These are phyloP conservation scores for Mixornis gularis DNA, from an alignment of 2,113 vertebrate genomes.

Conservation along the genomic window DNA sequence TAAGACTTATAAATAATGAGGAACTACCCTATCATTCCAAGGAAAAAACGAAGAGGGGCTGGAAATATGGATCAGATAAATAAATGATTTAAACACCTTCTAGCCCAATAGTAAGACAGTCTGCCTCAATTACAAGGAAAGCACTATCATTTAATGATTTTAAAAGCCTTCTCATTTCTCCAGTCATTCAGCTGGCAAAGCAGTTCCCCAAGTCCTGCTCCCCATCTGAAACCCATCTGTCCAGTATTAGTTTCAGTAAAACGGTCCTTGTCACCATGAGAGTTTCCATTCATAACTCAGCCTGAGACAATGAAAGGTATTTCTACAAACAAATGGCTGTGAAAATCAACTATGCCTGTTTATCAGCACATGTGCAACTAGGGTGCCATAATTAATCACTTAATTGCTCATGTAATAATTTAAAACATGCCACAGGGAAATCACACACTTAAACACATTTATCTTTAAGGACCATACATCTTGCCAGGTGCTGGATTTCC, in stretches of 20 bases:
- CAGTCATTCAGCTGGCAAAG: conserved; percentile 11
- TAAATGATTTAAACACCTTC: background rate
- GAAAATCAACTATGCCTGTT: background rate
- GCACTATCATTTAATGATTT: conserved; percentile 10
- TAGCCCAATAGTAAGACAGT: background rate
- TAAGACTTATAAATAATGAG: background rate
- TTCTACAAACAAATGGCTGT: background rate
- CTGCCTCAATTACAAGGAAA: conserved; percentile 1
- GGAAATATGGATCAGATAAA: background rate
- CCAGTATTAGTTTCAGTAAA: conserved; percentile 21
- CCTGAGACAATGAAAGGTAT: background rate
- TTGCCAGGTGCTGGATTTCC: background rate
- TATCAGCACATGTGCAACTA: background rate
- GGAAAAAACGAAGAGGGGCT: background rate
- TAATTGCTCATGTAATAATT: background rate
- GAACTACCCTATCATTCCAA: background rate
- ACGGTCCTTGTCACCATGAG: background rate
- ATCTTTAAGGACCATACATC: background rate
- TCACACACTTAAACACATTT: background rate
- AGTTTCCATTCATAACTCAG: conserved; percentile 14
- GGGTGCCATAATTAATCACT: conserved; percentile 19
- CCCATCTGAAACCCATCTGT: conserved; percentile 32
- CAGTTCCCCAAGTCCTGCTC: background rate
- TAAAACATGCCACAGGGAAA: conserved; percentile 20
- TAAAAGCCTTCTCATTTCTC: conserved; percentile 39